These are phyloP conservation scores for Toxotes lorentzi DNA, from an alignment of 2,797 vertebrate species.

Conservation along the genomic window DNA sequence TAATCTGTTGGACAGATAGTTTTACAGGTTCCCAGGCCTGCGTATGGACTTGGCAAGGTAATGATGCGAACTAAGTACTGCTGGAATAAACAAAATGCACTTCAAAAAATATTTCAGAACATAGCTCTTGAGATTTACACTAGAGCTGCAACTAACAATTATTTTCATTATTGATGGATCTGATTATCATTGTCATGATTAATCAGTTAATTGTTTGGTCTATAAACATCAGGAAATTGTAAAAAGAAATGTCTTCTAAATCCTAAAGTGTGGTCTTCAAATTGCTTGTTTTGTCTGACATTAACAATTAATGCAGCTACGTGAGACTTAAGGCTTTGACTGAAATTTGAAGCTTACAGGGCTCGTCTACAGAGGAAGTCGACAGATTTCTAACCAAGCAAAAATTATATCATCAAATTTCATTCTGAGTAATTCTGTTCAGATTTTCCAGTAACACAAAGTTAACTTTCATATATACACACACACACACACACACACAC, in stretches of 20 bases:
- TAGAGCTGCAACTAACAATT: background rate
- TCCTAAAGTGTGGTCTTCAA: too few relatives aligned
- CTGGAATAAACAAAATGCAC: too few relatives aligned
- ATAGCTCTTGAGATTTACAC: too few relatives aligned
- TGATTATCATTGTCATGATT: background rate
- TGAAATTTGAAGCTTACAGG: background rate
- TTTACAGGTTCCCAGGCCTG: conserved; percentile 51
- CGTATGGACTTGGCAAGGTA: conserved; percentile 27
- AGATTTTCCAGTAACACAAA: background rate
- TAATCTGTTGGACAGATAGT: conserved; percentile 43
- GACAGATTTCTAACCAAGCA: background rate
- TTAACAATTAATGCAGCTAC: too few relatives aligned
- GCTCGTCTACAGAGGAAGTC: background rate
- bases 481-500: too few relatives aligned
- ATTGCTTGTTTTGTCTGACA: too few relatives aligned
- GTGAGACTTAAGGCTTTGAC: background rate
- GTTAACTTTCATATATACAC: background rate
- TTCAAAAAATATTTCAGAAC: too few relatives aligned
- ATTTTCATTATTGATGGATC: background rate
- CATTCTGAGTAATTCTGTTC: background rate
- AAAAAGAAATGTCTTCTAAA: too few relatives aligned
- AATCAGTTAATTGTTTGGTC: background rate
- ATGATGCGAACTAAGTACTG: too few relatives aligned
- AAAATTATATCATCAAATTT: background rate
- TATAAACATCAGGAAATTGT: background rate